phyloP scores from a whole-genome alignment of 2,797 vertebrate genomes.

The Premnoplex brunnescens region DNA sequence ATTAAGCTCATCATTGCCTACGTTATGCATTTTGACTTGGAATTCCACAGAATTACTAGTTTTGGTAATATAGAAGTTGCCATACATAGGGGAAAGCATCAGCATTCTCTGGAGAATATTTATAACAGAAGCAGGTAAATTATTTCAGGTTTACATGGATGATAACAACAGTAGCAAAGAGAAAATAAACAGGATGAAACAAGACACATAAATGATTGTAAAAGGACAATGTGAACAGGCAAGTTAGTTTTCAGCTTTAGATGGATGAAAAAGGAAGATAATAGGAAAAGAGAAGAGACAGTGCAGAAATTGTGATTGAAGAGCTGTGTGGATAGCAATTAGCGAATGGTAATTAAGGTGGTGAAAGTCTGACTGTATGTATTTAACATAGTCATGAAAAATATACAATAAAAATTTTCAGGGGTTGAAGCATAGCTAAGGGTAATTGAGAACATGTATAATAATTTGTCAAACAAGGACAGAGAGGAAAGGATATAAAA shows the following conservation, averaged over 20 bases:
- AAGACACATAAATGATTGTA: not conserved
- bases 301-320: not conserved
- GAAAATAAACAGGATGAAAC: not conserved
- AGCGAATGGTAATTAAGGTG: not conserved
- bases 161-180: not conserved
- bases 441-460: not conserved
- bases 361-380: not conserved
- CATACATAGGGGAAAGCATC: not conserved
- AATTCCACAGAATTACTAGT: not conserved
- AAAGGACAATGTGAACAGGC: not conserved
- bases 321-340: not conserved
- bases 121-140: not conserved
- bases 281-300: not conserved
- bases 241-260: not conserved
- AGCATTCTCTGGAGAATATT: not conserved
- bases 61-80: not conserved
- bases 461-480: not conserved
- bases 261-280: not conserved
- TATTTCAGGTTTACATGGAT: not conserved
- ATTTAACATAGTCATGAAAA: not conserved
- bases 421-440: not conserved
- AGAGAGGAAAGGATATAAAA: not conserved
- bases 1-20: not conserved
- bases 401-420: not conserved
- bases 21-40: not conserved